Base-by-base conservation (phyloP, 2,888 invertebrate species). In the Drosophila robusta region DNA sequence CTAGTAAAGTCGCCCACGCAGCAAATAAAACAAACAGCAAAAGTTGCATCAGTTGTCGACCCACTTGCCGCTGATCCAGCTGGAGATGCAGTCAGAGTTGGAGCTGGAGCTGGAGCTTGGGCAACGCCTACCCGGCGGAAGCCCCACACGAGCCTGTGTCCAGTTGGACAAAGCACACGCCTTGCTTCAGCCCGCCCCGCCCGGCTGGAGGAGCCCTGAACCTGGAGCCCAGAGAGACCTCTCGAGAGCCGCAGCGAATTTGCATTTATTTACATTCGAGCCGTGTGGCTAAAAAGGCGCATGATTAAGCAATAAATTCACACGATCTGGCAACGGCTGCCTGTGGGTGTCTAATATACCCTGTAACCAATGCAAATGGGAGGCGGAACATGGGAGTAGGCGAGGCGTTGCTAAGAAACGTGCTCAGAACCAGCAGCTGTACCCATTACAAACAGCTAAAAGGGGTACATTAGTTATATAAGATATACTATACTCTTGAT, bases 301-400 rank as follows among this genome's bases (percentile, higher is more conserved):
- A 82, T 82, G 82, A 82, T 82, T 85, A 82, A 82, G 82, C 82
- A 82, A 82, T 82, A 82, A 82, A 85, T 82, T 85, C 75, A 70
- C 85, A 82, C 85, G 62, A 68, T 70, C 71, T 68, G 64, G 56
- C 63, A 44, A 46, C 54, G 51, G 54, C 47, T 26, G 52, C 54
- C 41, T 47, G 64, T 51, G 64, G 60, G 52, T 56, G 78, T 56
- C 47, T 61, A 58, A 42, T 38, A 50, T 18, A 34, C 34, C 34
- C 34, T 34, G 34, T 12, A 34, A 12, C 34, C 34, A 12, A 11
- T 12, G 12, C 4, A 34, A 34, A 4, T 34, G 11, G 3, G 12
- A 12, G 12, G 4, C 4, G 1, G 12, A 34, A 12, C 12, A 34
- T 34, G 4, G 1, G 12, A 34, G 4, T 34, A 12, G 6, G 4